Percentiles rank a stretch among this genome's conserved stretches.
These are phyloP conservation scores for Gila orcuttii DNA, from an alignment of 2,113 vertebrate species.

Conservation along the genomic window DNA sequence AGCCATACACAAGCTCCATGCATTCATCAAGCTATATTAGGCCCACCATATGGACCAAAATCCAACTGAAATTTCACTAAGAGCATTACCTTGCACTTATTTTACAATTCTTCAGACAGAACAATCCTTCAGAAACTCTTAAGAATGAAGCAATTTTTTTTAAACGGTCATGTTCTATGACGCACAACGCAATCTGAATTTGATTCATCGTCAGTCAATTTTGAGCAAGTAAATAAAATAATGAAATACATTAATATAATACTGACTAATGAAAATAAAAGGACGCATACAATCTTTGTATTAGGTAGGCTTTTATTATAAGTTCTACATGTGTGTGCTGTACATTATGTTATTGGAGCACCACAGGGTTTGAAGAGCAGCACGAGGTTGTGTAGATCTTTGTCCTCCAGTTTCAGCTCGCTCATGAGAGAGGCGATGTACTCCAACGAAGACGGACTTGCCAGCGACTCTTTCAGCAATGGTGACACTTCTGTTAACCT, in stretches of 20 bases:
- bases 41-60: not conserved
- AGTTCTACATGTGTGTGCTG: not conserved
- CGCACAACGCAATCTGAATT: not conserved
- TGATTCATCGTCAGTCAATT: not conserved
- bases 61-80: not conserved
- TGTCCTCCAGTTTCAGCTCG: conserved; percentile 65
- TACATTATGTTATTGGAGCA: not conserved
- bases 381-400: conserved; percentile 69
- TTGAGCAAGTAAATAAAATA: not conserved
- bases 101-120: not conserved
- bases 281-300: not conserved
- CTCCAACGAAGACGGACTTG: conserved; percentile 53
- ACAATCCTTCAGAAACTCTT: not conserved
- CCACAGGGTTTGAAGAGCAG: conserved; percentile 60
- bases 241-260: not conserved
- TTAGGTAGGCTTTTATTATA: not conserved
- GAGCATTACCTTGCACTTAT: not conserved
- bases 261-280: not conserved
- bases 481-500: conserved; percentile 74
- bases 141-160: not conserved
- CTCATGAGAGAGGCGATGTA: conserved; percentile 70
- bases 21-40: not conserved
- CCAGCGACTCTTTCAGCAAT: conserved; percentile 64
- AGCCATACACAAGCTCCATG: not conserved
- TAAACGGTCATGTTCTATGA: not conserved